Conservation (phyloP, 2,888 invertebrate species). For the Caenorhabditis sinica region DNA sequence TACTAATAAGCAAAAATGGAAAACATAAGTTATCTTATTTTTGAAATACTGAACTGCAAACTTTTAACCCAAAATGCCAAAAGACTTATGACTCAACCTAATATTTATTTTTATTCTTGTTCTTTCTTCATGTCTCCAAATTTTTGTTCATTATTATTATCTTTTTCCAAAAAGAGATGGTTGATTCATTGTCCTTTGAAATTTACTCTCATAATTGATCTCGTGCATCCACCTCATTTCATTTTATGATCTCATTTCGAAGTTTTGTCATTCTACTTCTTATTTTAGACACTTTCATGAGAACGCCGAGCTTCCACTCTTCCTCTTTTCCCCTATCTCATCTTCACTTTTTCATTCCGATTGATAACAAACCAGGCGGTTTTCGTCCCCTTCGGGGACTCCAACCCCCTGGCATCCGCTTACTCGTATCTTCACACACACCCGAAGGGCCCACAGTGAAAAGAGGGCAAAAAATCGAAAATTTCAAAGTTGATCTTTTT, state of each 20-base stretch:
- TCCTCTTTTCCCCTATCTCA: neutral
- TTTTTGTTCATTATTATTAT: constrained; percentile 1
- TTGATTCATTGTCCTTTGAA: constrained; percentile 24
- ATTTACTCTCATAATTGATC: constrained; percentile 44
- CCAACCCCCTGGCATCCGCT: too few species aligned
- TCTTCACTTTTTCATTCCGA: neutral
- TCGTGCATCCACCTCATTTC: constrained; percentile 19
- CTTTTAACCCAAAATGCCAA: too few species aligned
- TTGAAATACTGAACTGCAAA: too few species aligned
- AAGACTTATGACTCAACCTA: too few species aligned
- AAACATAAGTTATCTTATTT: too few species aligned
- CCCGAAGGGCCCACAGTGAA: too few species aligned
- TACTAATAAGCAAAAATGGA: too few species aligned
- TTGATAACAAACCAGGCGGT: constrained; percentile 26
- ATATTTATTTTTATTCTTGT: constrained; percentile 17
- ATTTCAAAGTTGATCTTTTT: too few species aligned
- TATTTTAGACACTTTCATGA: constrained; percentile 1
- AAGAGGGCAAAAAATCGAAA: too few species aligned
- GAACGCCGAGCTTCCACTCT: neutral
- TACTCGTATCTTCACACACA: too few species aligned
- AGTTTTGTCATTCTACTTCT: constrained; percentile 13
- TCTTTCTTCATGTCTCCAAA: constrained; percentile 9
- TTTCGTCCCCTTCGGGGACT: too few species aligned
- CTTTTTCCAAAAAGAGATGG: neutral
- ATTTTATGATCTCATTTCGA: neutral